phyloP scores from a whole-genome alignment of 1,140 invertebrate species.

The Maniola jurtina region DNA sequence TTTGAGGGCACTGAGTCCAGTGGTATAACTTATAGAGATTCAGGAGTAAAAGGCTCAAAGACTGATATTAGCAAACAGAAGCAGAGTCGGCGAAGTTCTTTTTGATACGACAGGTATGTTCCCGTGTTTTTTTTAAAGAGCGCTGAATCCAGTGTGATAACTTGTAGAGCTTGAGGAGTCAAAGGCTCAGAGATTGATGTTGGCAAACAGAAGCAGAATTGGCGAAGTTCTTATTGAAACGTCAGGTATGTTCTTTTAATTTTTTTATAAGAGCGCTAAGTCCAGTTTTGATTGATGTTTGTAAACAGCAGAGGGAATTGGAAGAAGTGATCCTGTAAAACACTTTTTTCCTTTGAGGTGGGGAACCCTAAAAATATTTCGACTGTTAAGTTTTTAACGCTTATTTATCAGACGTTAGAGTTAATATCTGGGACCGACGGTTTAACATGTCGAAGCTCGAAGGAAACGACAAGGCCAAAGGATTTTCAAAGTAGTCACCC shows the following conservation, averaged over 20 bases:
- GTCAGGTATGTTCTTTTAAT: constrained; percentile 46
- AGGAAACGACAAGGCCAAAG: constrained; percentile 67
- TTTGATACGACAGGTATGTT: constrained; percentile 56
- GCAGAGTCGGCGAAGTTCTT: constrained; percentile 62
- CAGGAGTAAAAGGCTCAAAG: constrained; percentile 16
- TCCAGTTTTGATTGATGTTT: constrained; percentile 39
- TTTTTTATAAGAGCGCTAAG: not conserved
- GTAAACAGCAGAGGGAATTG: constrained; percentile 53
- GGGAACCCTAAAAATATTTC: too few species aligned
- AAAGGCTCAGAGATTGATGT: constrained; percentile 34
- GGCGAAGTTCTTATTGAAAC: constrained; percentile 60
- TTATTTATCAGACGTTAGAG: constrained; percentile 50
- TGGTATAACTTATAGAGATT: constrained; percentile 54
- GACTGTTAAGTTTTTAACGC: constrained; percentile 60
- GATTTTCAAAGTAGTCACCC: too few species aligned
- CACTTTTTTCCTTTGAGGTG: too few species aligned
- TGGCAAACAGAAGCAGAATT: constrained; percentile 53
- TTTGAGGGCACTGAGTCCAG: constrained; percentile 6
- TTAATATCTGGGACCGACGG: too few species aligned
- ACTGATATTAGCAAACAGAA: constrained; percentile 48
- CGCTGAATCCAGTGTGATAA: constrained; percentile 40
- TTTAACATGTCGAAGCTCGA: too few species aligned
- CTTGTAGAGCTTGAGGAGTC: constrained; percentile 40
- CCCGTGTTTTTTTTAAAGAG: too few species aligned
- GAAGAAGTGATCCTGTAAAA: too few species aligned